Evolutionary conservation across 2,113 vertebrate species (phyloP).

Genomic region (Bubo scandiacus): DNA sequence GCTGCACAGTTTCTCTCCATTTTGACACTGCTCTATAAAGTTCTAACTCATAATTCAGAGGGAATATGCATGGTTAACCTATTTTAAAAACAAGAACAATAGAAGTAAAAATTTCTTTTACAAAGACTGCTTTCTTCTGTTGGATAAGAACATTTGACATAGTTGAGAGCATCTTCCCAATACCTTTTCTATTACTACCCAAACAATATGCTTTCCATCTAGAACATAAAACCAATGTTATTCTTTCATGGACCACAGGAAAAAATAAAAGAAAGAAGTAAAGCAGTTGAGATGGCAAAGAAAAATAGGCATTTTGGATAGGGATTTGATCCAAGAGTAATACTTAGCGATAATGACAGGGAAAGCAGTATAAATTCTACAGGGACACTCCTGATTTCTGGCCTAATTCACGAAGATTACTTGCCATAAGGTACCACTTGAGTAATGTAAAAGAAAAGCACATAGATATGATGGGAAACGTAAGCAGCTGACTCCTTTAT

Average conservation of each 20-base stretch:
- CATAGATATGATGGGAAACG: slow-evolving; percentile 14
- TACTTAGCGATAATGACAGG: not conserved
- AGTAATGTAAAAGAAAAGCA: slow-evolving; percentile 34
- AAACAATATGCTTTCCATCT: not conserved
- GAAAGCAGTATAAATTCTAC: not conserved
- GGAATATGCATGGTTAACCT: accelerated
- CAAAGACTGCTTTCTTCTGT: not conserved
- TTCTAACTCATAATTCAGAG: not conserved
- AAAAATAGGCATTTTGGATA: not conserved
- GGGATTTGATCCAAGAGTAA: not conserved
- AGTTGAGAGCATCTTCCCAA: not conserved
- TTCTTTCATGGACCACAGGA: not conserved
- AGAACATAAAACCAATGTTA: not conserved
- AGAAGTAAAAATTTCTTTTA: not conserved
- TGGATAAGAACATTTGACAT: not conserved
- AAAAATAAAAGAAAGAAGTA: not conserved
- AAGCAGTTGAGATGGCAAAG: not conserved
- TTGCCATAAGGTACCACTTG: slow-evolving; percentile 44
- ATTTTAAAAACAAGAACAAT: not conserved
- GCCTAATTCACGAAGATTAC: slow-evolving; percentile 27
- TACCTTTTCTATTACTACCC: not conserved
- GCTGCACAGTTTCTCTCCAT: not conserved
- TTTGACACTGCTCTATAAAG: not conserved
- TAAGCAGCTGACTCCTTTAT: slow-evolving; percentile 45
- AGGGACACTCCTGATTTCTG: not conserved